Percentiles rank a stretch among this genome's conserved stretches.
phyloP scores from a whole-genome alignment of 2,888 invertebrate genomes.

The Cheilosia soror region DNA sequence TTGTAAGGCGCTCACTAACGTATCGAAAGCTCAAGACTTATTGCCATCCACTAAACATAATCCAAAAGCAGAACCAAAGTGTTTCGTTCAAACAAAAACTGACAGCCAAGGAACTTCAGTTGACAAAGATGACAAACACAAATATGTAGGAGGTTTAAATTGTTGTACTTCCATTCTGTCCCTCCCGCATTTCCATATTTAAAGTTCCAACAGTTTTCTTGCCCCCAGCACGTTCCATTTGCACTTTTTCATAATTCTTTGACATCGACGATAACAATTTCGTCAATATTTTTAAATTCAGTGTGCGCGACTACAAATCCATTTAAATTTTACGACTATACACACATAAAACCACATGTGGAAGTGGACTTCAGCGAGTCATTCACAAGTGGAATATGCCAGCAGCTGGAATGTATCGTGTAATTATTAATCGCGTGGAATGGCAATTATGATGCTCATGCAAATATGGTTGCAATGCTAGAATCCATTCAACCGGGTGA shows the following conservation, averaged over 20 bases:
- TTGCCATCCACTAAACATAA: too few species aligned
- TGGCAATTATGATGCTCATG: constrained; percentile 59
- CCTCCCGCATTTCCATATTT: not conserved
- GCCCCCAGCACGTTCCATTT: constrained; percentile 3
- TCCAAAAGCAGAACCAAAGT: too few species aligned
- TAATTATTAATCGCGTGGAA: constrained; percentile 50
- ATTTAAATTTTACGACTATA: constrained; percentile 48
- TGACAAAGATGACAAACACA: too few species aligned
- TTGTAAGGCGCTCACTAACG: too few species aligned
- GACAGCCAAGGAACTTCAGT: too few species aligned
- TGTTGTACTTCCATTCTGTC: not conserved
- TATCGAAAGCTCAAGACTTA: too few species aligned
- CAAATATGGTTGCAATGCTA: constrained; percentile 54
- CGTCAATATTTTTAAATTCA: constrained; percentile 43
- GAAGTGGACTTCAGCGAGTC: constrained; percentile 31
- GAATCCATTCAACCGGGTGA: constrained; percentile 41
- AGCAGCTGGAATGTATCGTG: constrained; percentile 51
- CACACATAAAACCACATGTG: constrained; percentile 31
- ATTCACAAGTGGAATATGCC: constrained; percentile 21
- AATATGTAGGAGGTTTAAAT: not conserved
- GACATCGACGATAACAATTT: constrained; percentile 24
- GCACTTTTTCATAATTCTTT: constrained; percentile 13
- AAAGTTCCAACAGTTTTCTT: not conserved
- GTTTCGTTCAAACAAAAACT: too few species aligned
- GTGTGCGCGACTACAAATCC: constrained; percentile 22